Percentiles rank a stretch among this genome's conserved stretches.
These are phyloP conservation scores for Listrodromus nycthemerus DNA, from an alignment of 2,888 invertebrate species.

Conservation along the genomic window DNA sequence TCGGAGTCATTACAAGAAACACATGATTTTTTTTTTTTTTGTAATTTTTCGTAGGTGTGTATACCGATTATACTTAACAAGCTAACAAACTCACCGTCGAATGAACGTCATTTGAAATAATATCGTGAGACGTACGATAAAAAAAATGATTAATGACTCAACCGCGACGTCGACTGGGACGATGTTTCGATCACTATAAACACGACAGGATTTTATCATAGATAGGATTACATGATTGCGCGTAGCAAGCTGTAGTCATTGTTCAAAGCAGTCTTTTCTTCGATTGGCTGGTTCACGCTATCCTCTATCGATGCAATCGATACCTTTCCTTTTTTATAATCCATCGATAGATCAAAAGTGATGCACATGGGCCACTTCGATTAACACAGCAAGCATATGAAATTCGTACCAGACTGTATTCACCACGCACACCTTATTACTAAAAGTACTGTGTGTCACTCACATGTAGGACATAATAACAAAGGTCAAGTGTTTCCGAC, in stretches of 20 bases:
- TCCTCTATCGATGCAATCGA: not conserved
- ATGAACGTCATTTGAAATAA: conserved; percentile 13
- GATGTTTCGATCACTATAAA: conserved; percentile 39
- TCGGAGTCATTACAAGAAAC: conserved; percentile 50
- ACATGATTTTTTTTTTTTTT: conserved; percentile 34
- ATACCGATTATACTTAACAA: conserved; percentile 38
- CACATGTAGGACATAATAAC: conserved; percentile 58
- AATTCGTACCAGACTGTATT: not conserved
- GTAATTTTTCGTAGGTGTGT: not conserved
- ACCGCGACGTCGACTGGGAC: not conserved
- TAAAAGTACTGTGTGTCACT: conserved; percentile 41
- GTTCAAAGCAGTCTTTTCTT: conserved; percentile 25
- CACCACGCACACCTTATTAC: not conserved
- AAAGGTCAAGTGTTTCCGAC: conserved; percentile 30
- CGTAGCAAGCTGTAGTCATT: conserved; percentile 14
- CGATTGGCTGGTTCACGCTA: conserved; percentile 15
- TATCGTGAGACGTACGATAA: conserved; percentile 29
- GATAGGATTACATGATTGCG: conserved; percentile 12
- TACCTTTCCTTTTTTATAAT: conserved; percentile 13
- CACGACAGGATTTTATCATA: conserved; percentile 14
- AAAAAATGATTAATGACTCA: not conserved
- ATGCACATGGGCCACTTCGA: not conserved
- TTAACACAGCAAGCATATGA: not conserved
- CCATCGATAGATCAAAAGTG: conserved; percentile 1
- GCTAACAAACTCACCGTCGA: conserved; percentile 41